Base-by-base conservation (phyloP, 2,113 vertebrate species). In the Lichenostomus cassidix region DNA sequence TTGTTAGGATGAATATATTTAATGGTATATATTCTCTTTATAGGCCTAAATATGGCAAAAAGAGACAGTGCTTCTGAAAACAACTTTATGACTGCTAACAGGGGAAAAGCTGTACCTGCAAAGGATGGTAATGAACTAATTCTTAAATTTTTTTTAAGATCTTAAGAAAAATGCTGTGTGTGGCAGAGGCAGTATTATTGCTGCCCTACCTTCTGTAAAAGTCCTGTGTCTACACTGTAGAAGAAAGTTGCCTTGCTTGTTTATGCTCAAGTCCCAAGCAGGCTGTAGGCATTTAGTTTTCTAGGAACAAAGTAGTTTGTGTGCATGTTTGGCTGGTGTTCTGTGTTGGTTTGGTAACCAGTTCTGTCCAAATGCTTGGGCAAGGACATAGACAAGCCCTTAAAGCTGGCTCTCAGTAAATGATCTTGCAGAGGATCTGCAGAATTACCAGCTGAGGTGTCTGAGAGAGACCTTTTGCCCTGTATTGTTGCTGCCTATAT, bases 31-130 rank as follows among this genome's bases (percentile, higher is more conserved):
- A n/a, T 87, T 65, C 68, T 88, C 95, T 95, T 25, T 76, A 29
- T 83, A 98, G 98, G 98, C 19, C 87, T 97, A 73, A 90, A 89
- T 91, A 37, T 75, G 37, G 83, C 95, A 68, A 98, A 98, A 91
- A 98, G 96, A 89, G 95, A 96, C 24, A 85, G 53, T 76, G 67
- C 64, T 93, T 92, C 97, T 53, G 97, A 97, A 76, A 94, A 95
- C 55, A 95, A 86, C 49, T 94, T 92, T 60, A 15, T 95, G 78
- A 86, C 95, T 70, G 77, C 79, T 35, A 97, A 96, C 25, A 97
- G 95, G 58, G 53, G 53, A 49, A 98, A 97, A 96, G 31, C 87
- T 20, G 37, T 42, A 60, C 70, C 95, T 62, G 92, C 87, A 41
- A 98, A 97, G 95, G 97, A 98, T 9, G 98, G 98, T 98, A 98